Evolutionary conservation across 2,113 vertebrate species (phyloP), one percentile per base, ranked within the genome.

Genomic region (Tetrao urogallus): DNA sequence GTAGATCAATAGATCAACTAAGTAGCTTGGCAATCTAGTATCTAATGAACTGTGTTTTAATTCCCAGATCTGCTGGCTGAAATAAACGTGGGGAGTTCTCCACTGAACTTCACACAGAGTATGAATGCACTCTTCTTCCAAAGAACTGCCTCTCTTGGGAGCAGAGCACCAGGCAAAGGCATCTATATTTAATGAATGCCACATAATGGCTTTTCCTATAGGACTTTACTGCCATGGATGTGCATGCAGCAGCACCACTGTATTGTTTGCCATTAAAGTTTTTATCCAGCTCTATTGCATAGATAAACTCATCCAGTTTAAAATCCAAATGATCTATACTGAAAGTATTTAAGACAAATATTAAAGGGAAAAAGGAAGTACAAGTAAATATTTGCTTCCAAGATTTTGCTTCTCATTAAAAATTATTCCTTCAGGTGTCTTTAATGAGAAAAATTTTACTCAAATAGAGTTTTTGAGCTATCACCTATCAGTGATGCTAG

Each of bases 21-120:
- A 95, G 83, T 76, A 85, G 52, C 80, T 91, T 50, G 8, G 85
- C 64, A 63, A 88, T 86, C 91, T 91, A 76, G 78, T 82, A 77
- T 50, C 69, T 87, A 27, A 24, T 13, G 13, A 45, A 47, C 64
- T 2, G 2, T 25, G 19, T 61, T 28, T 83, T 32, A 89, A 61
- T 78, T 89, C 83, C 71, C 69, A 82, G 69, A 52, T 92, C 80
- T 74, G 8, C 7, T 1, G 57, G 58, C 78, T 86, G 75, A 77
- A 84, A 70, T 34, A 90, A 81, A 82, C 86, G 75, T 80, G 61
- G 82, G 90, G 76, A 94, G 56, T 83, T 79, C 75, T 89, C 3
- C 38, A 76, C 30, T 3, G 6, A 70, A 30, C 42, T 86, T 48
- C 61, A 64, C 18, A 52, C 0, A 2, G 7, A 24, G 14, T 32